Evolutionary conservation across 2,888 invertebrate genomes (phyloP), one percentile per base, ranked within the genome.

Genomic region (Ethmia dodecea): DNA sequence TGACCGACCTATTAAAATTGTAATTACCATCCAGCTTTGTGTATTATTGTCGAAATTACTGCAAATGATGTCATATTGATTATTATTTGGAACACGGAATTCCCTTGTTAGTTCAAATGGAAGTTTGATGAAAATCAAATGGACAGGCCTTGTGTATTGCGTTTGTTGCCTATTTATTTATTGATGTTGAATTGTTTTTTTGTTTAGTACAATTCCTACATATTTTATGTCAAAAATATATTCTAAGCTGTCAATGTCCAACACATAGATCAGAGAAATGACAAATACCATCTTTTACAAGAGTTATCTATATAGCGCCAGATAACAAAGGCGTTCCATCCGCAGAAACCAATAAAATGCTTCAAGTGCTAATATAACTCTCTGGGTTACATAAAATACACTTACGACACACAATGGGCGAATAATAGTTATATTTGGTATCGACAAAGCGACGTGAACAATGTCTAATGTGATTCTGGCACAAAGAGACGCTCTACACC

Each of bases 1-100:
- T 79, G 79, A 75, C 78, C 76, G 70, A 71, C 74, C 76, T 69
- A 78, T 79, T 81, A 79, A 79, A 81, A 76, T 75, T 65, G 71
- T 79, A 79, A 81, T 81, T 77, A 77, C 69, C 65, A 55, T 57
- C 63, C 58, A 63, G 65, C 71, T 70, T 65, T 70, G 68, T 66
- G 67, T 76, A 63, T 73, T 74, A 73, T 73, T 74, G 71, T 63
- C 61, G 55, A 66, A 77, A n/a, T n/a, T n/a, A n/a, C n/a, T n/a
- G n/a, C n/a, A n/a, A n/a, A 69, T 69, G 52, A 69, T 67, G 63
- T 64, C 62, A 54, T 69, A 69, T 78, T 64, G 74, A 75, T 74
- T 71, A 75, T 74, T 71, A 58, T 64, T 26, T 14, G 13, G 8
- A 12, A 8, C 24, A 29, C 34, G 28, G 11, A 28, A 33, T 20